A percentile compares a stretch with the other conserved stretches of the same genome.
These are phyloP conservation scores for Anastrepha obliqua DNA, from an alignment of 1,140 invertebrate species.

Conservation along the genomic window DNA sequence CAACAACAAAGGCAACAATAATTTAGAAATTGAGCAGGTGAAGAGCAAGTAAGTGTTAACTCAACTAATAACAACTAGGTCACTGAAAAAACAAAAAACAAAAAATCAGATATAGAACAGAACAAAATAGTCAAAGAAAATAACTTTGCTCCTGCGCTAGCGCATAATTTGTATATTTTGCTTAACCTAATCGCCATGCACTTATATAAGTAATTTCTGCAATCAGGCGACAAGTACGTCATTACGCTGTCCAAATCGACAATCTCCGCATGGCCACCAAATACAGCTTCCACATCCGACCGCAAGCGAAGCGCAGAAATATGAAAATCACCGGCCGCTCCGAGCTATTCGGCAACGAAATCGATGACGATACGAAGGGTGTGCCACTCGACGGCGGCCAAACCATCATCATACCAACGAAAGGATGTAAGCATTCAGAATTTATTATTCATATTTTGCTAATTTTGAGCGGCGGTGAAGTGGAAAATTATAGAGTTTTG, in stretches of 20 bases:
- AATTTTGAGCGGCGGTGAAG: constrained; percentile 9
- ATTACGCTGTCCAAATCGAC: constrained; percentile 77
- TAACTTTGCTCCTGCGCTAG: not conserved
- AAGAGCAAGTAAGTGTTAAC: constrained; percentile 44
- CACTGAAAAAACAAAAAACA: not conserved
- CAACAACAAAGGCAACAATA: constrained; percentile 14
- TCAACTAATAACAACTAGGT: constrained; percentile 6
- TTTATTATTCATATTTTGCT: constrained; percentile 2
- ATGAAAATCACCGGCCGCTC: constrained; percentile 66
- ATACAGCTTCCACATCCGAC: constrained; percentile 84
- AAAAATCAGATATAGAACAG: not conserved
- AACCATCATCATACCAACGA: constrained; percentile 82
- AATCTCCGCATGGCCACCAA: constrained; percentile 85
- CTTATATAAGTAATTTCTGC: not conserved
- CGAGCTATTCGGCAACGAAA: constrained; percentile 67
- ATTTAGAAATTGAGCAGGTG: constrained; percentile 5
- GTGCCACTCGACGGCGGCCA: constrained; percentile 62
- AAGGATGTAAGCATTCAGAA: constrained; percentile 82
- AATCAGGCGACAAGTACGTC: constrained; percentile 55
- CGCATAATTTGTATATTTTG: not conserved
- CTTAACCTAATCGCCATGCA: not conserved
- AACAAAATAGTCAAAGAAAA: not conserved
- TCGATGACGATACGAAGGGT: constrained; percentile 63
- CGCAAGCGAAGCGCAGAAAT: constrained; percentile 67
- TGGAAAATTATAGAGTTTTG: constrained; percentile 47